Conservation (phyloP, 2,113 vertebrate genomes). For the Brachypteracias leptosomus region DNA sequence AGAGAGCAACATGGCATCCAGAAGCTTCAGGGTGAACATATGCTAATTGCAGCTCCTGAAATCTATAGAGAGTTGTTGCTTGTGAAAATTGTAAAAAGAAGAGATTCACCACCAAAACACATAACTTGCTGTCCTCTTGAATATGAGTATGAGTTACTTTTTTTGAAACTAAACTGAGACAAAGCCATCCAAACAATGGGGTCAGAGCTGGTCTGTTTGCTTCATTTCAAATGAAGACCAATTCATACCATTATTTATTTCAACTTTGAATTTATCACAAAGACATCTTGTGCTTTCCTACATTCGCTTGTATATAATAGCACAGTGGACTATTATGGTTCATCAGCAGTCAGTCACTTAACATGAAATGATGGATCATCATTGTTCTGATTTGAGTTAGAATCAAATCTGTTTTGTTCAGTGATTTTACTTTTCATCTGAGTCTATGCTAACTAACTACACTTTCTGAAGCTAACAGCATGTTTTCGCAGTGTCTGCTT, state of each 20-base stretch:
- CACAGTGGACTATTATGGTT: background rate
- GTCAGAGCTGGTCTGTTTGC: background rate
- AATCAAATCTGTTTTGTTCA: too few relatives aligned
- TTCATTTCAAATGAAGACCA: background rate
- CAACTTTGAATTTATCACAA: background rate
- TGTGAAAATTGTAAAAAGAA: background rate
- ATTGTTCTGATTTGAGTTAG: too few relatives aligned
- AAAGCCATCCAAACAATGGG: background rate
- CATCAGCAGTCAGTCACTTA: background rate
- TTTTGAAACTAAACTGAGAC: background rate
- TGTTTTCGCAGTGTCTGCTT: too few relatives aligned
- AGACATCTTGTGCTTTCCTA: background rate
- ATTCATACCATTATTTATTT: background rate
- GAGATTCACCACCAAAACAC: background rate
- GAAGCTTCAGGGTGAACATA: too few relatives aligned
- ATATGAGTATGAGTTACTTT: background rate
- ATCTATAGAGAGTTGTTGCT: background rate
- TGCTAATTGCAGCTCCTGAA: background rate
- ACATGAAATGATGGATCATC: background rate
- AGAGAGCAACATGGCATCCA: too few relatives aligned
- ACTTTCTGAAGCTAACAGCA: too few relatives aligned
- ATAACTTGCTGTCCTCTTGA: background rate
- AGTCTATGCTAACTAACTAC: too few relatives aligned
- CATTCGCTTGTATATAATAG: background rate
- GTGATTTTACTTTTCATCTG: too few relatives aligned